These are phyloP conservation scores for Herpailurus yagouaroundi DNA, from an alignment of 2,113 vertebrate genomes.

Conservation along the genomic window DNA sequence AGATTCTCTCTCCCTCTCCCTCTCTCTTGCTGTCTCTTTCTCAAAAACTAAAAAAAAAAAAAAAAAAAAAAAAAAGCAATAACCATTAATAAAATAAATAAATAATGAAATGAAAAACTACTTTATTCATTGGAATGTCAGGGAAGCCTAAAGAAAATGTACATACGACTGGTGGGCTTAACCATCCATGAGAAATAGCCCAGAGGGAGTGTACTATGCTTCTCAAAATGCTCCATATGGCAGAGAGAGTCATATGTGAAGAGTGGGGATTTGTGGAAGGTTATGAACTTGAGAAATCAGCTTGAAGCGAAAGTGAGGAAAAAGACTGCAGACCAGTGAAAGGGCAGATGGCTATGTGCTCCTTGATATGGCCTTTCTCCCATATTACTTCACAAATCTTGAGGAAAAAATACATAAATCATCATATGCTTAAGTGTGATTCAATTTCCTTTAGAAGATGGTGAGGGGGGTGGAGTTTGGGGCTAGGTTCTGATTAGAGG, in stretches of 20 bases:
- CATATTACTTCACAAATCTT: background rate
- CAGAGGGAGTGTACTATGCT: background rate
- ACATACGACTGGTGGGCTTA: background rate
- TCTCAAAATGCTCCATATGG: background rate
- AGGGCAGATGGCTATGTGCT: background rate
- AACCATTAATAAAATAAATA: background rate
- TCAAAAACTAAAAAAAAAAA: too few relatives aligned
- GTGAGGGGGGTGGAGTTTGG: background rate
- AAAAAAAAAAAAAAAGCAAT: background rate
- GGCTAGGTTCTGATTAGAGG: background rate
- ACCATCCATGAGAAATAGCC: background rate
- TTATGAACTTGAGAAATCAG: background rate
- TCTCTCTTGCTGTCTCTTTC: too few relatives aligned
- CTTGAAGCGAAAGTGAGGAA: background rate
- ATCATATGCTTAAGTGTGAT: background rate
- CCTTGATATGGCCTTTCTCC: background rate
- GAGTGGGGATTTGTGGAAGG: background rate
- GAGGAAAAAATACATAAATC: background rate
- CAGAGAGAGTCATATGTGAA: background rate
- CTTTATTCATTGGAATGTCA: background rate
- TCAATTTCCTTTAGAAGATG: background rate
- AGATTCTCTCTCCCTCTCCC: too few relatives aligned
- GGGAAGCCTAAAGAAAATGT: background rate
- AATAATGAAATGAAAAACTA: background rate
- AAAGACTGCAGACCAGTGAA: background rate